These are phyloP conservation scores for Zaprionus davidi DNA, from an alignment of 1,140 invertebrate species.

Conservation along the genomic window DNA sequence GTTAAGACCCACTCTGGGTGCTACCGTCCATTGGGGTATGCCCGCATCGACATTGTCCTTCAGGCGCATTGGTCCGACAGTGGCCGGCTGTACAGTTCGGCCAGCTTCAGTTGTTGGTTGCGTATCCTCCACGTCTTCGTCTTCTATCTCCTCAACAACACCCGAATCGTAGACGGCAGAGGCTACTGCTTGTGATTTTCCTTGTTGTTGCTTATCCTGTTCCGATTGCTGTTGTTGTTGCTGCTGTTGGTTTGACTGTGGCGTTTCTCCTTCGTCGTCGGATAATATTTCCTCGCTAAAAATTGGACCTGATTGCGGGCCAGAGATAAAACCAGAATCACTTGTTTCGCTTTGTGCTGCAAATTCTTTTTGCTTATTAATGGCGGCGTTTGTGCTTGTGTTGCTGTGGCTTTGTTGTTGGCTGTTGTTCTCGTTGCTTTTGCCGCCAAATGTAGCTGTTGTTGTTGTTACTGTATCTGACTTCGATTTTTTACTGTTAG, in stretches of 20 bases:
- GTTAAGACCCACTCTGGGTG: slow-evolving; percentile 57
- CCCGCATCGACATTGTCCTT: slow-evolving; percentile 62
- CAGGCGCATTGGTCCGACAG: slow-evolving; percentile 59
- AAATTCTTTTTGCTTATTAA: slow-evolving; percentile 72
- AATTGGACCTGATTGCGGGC: slow-evolving; percentile 74
- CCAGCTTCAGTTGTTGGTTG: slow-evolving; percentile 24
- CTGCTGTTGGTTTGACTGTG: slow-evolving; percentile 7
- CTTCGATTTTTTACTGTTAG: slow-evolving; percentile 67
- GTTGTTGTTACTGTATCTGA: slow-evolving; percentile 49
- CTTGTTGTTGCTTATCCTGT: slow-evolving; percentile 25
- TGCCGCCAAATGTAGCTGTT: slow-evolving; percentile 68
- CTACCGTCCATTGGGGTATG: slow-evolving; percentile 69
- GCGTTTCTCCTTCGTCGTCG: slow-evolving; percentile 31
- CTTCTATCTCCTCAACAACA: slow-evolving; percentile 24
- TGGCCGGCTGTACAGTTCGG: slow-evolving; percentile 23
- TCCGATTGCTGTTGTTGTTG: slow-evolving; percentile 1
- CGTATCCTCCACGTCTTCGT: slow-evolving; percentile 16
- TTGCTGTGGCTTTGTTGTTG: slow-evolving; percentile 42
- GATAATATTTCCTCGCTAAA: slow-evolving; percentile 66
- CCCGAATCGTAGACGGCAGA: slow-evolving; percentile 68
- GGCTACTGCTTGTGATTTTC: slow-evolving; percentile 21
- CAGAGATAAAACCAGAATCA: slow-evolving; percentile 84
- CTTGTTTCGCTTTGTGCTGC: slow-evolving; percentile 81
- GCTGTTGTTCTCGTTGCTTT: slow-evolving; percentile 56
- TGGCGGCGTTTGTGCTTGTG: slow-evolving; percentile 42